Percentiles rank a stretch among this genome's conserved stretches.
These are phyloP conservation scores for Glyptemys insculpta DNA, from an alignment of 2,797 vertebrate genomes.

Conservation along the genomic window DNA sequence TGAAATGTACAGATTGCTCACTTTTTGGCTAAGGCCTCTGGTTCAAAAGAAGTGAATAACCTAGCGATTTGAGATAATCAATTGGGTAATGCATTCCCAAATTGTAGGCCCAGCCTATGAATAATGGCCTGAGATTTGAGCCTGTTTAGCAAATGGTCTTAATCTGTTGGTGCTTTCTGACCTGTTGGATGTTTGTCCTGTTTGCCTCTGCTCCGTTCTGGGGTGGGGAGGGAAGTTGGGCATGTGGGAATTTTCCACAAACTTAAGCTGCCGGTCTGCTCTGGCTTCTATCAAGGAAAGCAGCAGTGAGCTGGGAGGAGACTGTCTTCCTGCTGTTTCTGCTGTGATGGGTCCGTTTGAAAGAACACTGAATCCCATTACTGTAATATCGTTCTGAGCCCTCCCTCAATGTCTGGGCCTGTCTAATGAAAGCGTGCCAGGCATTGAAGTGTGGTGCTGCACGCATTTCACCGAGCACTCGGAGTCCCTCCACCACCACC, in stretches of 20 bases:
- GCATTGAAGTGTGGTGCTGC: background rate
- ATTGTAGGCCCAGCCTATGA: constrained; percentile 30
- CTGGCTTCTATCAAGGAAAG: background rate
- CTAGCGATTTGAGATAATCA: constrained; percentile 33
- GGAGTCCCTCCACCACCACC: background rate
- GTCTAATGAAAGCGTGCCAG: background rate
- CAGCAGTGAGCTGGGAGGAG: background rate
- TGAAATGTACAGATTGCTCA: background rate
- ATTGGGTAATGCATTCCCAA: constrained; percentile 47
- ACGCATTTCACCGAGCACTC: background rate
- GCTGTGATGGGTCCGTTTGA: background rate
- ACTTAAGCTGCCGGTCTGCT: background rate
- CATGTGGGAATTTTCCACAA: background rate
- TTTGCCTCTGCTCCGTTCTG: constrained; percentile 25
- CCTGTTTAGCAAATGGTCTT: constrained; percentile 33
- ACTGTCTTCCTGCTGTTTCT: background rate
- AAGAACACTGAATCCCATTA: constrained; percentile 47
- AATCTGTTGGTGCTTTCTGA: constrained; percentile 47
- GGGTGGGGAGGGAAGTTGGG: background rate
- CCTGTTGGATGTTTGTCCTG: constrained; percentile 56
- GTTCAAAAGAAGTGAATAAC: constrained; percentile 8
- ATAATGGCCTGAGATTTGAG: constrained; percentile 32
- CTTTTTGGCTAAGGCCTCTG: background rate
- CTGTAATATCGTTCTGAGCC: constrained; percentile 58
- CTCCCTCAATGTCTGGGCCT: constrained; percentile 9